phyloP scores from a whole-genome alignment of 2,888 invertebrate species.

The Chromoteleia sp. region DNA sequence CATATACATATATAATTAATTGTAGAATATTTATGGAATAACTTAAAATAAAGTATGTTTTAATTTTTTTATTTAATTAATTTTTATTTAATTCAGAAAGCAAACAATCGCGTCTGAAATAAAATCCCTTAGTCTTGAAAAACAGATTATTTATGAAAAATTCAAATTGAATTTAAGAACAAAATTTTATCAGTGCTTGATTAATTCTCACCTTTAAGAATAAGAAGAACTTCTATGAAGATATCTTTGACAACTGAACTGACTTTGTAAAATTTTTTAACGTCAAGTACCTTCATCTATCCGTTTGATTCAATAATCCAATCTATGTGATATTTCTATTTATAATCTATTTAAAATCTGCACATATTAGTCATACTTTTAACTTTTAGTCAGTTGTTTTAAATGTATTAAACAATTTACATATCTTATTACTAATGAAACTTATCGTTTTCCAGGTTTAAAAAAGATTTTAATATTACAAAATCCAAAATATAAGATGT shows the following conservation, averaged over 20 bases:
- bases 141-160: too few relatives aligned
- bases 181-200: neutral
- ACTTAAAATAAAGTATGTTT: too few relatives aligned
- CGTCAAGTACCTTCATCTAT: neutral
- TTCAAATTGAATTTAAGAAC: too few relatives aligned
- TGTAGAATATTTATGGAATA: too few relatives aligned
- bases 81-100: too few relatives aligned
- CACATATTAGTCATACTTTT: neutral
- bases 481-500: neutral
- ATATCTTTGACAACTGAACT: constrained; percentile 1
- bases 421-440: too few relatives aligned
- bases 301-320: constrained; percentile 4
- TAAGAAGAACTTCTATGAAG: neutral
- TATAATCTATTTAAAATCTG: constrained; percentile 10
- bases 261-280: constrained; percentile 16
- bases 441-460: too few relatives aligned
- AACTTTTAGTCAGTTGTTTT: constrained; percentile 1
- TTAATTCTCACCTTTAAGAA: neutral
- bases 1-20: too few relatives aligned
- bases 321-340: constrained; percentile 29
- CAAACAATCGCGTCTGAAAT: too few relatives aligned
- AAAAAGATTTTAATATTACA: neutral
- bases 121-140: too few relatives aligned
- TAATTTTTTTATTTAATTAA: too few relatives aligned
- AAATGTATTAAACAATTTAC: neutral